phyloP scores from a whole-genome alignment of 2,797 vertebrate species.

The Halcyon badia region DNA sequence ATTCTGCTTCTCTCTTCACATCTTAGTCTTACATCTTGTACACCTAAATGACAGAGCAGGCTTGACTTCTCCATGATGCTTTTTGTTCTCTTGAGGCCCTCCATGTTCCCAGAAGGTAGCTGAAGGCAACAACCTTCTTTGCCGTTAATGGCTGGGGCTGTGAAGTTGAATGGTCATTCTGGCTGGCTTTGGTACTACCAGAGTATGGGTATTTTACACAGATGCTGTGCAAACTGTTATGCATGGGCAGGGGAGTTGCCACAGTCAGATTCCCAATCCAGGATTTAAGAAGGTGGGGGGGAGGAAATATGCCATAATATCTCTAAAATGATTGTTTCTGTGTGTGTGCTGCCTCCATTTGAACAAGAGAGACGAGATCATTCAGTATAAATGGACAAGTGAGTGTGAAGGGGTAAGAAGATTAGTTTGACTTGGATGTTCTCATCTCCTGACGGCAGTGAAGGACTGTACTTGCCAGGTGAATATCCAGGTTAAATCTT shows the following conservation, averaged over 20 bases:
- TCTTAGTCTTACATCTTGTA: not conserved
- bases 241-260: not conserved
- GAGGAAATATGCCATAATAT: not conserved
- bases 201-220: not conserved
- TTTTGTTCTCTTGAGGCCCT: not conserved
- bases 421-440: not conserved
- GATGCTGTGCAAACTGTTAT: not conserved
- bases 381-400: not conserved
- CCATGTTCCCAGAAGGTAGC: accelerated
- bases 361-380: not conserved
- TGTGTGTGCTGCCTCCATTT: not conserved
- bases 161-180: not conserved
- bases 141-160: not conserved
- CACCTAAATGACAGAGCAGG: not conserved
- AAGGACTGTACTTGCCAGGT: not conserved
- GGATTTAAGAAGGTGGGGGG: not conserved
- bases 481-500: not conserved
- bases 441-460: not conserved
- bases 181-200: not conserved
- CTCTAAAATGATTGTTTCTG: not conserved
- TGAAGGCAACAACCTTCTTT: not conserved
- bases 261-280: accelerated
- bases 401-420: not conserved
- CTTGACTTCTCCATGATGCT: not conserved
- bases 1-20: not conserved